phyloP scores from a whole-genome alignment of 2,797 vertebrate genomes.

The Characodon lateralis region DNA sequence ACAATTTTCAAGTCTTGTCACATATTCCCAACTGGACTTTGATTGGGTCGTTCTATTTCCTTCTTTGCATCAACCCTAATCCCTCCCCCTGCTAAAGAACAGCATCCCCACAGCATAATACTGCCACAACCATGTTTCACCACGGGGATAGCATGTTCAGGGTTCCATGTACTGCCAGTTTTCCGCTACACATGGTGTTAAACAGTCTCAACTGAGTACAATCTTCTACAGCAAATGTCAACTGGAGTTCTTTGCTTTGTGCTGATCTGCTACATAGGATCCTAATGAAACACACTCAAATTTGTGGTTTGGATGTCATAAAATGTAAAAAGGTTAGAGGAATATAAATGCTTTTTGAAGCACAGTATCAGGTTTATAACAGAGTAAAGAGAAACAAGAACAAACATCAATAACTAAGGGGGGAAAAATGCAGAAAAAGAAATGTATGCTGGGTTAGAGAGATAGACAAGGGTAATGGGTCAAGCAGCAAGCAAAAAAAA shows the following conservation, averaged over 20 bases:
- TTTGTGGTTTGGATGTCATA: background rate
- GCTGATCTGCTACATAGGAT: background rate
- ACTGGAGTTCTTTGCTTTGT: background rate
- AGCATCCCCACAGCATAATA: too few relatives aligned
- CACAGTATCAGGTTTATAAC: slow-evolving; percentile 11
- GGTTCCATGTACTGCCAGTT: background rate
- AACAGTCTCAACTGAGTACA: too few relatives aligned
- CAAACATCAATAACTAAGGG: slow-evolving; percentile 15
- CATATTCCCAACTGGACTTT: background rate
- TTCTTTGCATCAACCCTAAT: too few relatives aligned
- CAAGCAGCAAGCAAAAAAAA: slow-evolving; percentile 15
- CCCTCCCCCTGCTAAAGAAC: too few relatives aligned
- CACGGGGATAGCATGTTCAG: background rate
- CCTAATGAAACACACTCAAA: background rate
- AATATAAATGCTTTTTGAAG: background rate
- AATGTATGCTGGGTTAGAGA: slow-evolving; percentile 14
- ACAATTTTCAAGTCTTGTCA: background rate
- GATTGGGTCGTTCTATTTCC: background rate
- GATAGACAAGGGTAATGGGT: slow-evolving; percentile 22
- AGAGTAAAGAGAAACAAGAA: slow-evolving; percentile 10
- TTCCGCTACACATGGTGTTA: too few relatives aligned
- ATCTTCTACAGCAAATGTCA: background rate
- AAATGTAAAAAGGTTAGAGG: background rate
- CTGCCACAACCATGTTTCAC: too few relatives aligned
- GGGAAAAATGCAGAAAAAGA: background rate